phyloP scores from a whole-genome alignment of 1,140 invertebrate genomes.

The Trypoxylus dichotomus region DNA sequence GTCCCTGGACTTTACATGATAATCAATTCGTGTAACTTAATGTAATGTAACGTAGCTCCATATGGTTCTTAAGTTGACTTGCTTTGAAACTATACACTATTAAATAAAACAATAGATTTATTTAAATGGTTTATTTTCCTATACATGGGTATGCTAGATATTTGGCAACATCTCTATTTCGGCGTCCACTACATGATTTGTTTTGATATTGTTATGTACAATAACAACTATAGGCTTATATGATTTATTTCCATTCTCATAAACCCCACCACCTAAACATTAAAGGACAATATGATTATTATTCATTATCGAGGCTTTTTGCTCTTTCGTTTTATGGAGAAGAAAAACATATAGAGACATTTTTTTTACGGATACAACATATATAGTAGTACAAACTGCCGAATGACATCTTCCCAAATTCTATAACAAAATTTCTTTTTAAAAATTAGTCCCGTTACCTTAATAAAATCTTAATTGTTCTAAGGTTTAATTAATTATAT shows the following conservation, averaged over 20 bases:
- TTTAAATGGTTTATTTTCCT: conserved; percentile 9
- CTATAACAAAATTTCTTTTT: not conserved
- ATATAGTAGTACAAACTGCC: no score
- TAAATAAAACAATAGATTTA: not conserved
- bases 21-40: no score
- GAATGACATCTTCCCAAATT: not conserved
- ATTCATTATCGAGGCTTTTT: not conserved
- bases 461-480: no score
- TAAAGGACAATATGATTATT: not conserved
- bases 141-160: not conserved
- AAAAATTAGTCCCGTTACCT: no score
- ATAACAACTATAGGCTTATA: not conserved
- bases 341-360: not conserved
- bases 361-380: no score
- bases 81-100: not conserved
- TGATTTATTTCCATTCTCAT: not conserved
- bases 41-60: no score
- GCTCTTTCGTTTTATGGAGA: not conserved
- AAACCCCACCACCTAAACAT: conserved; percentile 13
- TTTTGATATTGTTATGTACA: not conserved
- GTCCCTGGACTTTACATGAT: no score
- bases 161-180: conserved; percentile 18
- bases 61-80: no score
- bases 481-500: no score
- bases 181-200: not conserved